Percentiles rank a stretch among this genome's conserved stretches.
phyloP scores from a whole-genome alignment of 2,113 vertebrate species.

The Chloropsis cyanopogon region DNA sequence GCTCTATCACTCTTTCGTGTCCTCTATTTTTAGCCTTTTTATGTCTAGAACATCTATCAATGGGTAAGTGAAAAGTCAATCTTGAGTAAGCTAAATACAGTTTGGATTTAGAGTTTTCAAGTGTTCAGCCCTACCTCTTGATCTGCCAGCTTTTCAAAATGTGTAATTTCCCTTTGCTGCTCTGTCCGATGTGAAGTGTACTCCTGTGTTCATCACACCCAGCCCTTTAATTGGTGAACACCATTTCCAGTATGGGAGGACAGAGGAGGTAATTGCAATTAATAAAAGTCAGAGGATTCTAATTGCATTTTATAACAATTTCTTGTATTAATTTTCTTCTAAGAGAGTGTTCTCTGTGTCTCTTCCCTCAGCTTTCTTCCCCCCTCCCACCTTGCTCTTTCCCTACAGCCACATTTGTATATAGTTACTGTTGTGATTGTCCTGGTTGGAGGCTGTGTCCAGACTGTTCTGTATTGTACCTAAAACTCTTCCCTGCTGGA shows the following conservation, averaged over 20 bases:
- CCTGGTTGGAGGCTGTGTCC: not conserved
- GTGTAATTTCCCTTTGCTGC: not conserved
- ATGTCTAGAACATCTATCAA: slow-evolving; percentile 98
- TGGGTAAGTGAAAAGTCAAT: slow-evolving; percentile 78
- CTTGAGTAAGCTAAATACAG: not conserved
- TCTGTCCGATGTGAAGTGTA: not conserved
- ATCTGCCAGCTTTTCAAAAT: not conserved
- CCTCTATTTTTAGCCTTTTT: slow-evolving; percentile 89
- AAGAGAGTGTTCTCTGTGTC: not conserved
- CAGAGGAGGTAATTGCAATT: not conserved
- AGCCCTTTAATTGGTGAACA: not conserved
- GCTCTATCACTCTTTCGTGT: slow-evolving; percentile 93
- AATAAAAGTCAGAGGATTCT: not conserved
- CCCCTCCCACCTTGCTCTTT: not conserved
- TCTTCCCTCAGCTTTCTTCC: not conserved
- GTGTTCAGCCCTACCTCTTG: not conserved
- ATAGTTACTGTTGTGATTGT: not conserved
- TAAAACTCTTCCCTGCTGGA: not conserved
- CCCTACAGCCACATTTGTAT: accelerated
- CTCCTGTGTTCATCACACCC: not conserved
- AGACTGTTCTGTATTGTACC: not conserved
- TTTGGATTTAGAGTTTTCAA: not conserved
- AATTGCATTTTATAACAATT: not conserved
- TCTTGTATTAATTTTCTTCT: not conserved
- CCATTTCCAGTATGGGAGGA: not conserved